Base-by-base conservation (phyloP, 2,797 vertebrate genomes). In the Esox masquinongy region DNA sequence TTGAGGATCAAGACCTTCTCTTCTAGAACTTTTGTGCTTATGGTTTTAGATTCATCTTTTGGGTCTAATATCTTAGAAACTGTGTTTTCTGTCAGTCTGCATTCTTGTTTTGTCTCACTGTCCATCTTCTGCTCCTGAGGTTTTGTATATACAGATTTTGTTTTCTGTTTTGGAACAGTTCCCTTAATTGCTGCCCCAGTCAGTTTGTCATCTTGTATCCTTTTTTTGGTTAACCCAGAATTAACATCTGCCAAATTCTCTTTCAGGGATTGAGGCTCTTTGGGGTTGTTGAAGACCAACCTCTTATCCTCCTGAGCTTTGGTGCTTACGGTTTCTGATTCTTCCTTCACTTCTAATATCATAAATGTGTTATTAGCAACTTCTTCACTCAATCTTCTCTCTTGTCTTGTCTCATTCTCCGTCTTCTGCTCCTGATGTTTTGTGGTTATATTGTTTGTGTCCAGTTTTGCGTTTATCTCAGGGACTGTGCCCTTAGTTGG, bases 171-270 rank as follows among this genome's bases (percentile, higher is more conserved):
- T 67, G 39, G 8, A 49, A 31, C 29, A 31, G 1, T 31, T 31
- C 29, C 29, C 29, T 31, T 31, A 31, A 31, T 1, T 31, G 1
- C 29, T 31, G 29, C 29, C 29, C 29, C 29, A 31, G 29, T 31
- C 29, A 31, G 29, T 31, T 31, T 31, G 29, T 31, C 3, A 31
- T 31, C 29, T 31, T 31, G 29, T 1, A 31, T 74, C 22, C 79
- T 74, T 69, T 76, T 76, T 69, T 79, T 83, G 49, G 76, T 31
- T 68, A 50, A 63, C 69, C 77, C 80, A 82, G 72, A 73, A 75
- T 61, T 68, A 50, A 77, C 66, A 64, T 50, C 63, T 67, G 8
- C 31, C 36, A 72, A 43, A 59, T 80, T 70, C 63, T 70, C 39
- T 31, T 50, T 72, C 31, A 69, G 16, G 80, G 82, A 88, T 31